These are phyloP conservation scores for Myotis findleyi DNA, from an alignment of 2,797 vertebrate species.

Conservation along the genomic window DNA sequence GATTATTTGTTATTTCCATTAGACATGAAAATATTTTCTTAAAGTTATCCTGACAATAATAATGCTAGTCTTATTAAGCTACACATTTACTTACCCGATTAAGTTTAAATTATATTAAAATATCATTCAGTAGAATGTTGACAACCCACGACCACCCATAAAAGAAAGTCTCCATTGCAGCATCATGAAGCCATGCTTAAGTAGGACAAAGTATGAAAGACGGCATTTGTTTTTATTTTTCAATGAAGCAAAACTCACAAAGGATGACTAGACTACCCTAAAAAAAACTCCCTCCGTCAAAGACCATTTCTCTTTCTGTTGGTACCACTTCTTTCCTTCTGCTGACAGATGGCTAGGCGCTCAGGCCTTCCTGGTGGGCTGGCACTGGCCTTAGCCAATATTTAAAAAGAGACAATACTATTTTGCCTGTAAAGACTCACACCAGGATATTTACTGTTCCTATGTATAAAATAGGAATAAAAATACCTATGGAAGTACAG, in stretches of 20 bases:
- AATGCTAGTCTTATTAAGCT: neutral
- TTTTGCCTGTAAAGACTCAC: constrained; percentile 60
- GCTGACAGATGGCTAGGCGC: constrained; percentile 70
- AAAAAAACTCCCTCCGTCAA: constrained; percentile 56
- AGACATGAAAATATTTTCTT: constrained; percentile 41
- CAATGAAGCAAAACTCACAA: constrained; percentile 64
- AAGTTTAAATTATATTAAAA: constrained; percentile 52
- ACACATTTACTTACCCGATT: neutral
- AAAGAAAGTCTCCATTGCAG: neutral
- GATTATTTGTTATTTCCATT: neutral
- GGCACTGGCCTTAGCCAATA: constrained; percentile 52
- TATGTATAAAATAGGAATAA: neutral
- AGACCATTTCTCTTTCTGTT: constrained; percentile 14
- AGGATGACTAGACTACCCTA: constrained; percentile 46
- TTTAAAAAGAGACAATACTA: constrained; percentile 67
- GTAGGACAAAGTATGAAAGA: neutral
- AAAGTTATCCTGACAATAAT: neutral
- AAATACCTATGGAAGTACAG: neutral
- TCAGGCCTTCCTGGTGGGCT: constrained; percentile 68
- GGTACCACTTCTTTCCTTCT: constrained; percentile 21
- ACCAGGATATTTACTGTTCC: neutral
- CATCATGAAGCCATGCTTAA: neutral
- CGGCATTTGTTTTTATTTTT: constrained; percentile 61
- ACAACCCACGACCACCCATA: neutral
- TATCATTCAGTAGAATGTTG: neutral